These are phyloP conservation scores for Catocala nupta DNA, from an alignment of 2,888 invertebrate species.

Conservation along the genomic window DNA sequence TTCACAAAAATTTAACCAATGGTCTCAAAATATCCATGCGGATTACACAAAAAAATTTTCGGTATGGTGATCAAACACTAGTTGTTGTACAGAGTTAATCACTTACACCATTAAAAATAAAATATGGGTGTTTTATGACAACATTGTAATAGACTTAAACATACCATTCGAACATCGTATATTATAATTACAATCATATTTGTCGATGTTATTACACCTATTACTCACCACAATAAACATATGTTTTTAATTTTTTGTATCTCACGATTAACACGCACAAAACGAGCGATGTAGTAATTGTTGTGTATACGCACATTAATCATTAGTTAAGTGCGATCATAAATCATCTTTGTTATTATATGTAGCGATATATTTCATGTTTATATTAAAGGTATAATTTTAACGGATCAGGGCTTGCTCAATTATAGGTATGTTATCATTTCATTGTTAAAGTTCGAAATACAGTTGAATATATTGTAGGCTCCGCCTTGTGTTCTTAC, in stretches of 20 bases:
- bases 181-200: neutral
- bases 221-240: conserved; percentile 12
- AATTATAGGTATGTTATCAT: neutral
- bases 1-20: too few species aligned
- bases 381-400: conserved; percentile 10
- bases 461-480: too few species aligned
- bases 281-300: conserved; percentile 36
- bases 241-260: conserved; percentile 12
- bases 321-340: conserved; percentile 45
- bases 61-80: too few species aligned
- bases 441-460: neutral
- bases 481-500: too few species aligned
- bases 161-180: too few species aligned
- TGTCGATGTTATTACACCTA: neutral
- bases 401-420: neutral
- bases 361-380: conserved; percentile 31
- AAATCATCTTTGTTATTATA: conserved; percentile 42
- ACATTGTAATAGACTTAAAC: too few species aligned
- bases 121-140: too few species aligned
- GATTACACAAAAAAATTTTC: too few species aligned
- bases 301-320: conserved; percentile 41
- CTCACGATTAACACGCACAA: conserved; percentile 23
- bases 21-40: too few species aligned
- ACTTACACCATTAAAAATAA: too few species aligned
- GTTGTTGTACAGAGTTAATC: too few species aligned